Evolutionary conservation across 2,797 vertebrate genomes (phyloP).

Genomic region (Myripristis jacobus): DNA sequence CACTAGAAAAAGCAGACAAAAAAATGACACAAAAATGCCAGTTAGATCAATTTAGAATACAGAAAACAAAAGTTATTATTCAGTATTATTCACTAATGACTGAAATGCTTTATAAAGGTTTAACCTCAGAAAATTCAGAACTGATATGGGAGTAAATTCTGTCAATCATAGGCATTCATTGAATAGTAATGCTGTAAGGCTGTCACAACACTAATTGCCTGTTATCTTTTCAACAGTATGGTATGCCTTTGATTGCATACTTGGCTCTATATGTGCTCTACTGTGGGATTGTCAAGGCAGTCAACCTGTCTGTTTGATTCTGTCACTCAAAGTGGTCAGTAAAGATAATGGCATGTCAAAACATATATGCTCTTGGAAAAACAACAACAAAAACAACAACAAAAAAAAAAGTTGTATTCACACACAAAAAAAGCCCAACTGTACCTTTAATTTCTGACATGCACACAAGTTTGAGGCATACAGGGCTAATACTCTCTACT

Average conservation of each 20-base stretch:
- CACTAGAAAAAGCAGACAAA: background rate
- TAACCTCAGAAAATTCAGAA: constrained; percentile 36
- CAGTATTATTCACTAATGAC: background rate
- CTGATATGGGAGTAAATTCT: constrained; percentile 22
- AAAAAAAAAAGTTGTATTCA: constrained; percentile 14
- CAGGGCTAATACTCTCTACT: constrained; percentile 28
- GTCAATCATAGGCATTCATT: constrained; percentile 33
- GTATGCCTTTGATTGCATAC: constrained; percentile 55
- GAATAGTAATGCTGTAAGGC: constrained; percentile 11
- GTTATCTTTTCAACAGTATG: constrained; percentile 49
- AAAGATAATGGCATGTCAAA: constrained; percentile 43
- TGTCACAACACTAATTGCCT: constrained; percentile 54
- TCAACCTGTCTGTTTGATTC: constrained; percentile 55
- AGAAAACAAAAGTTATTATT: constrained; percentile 15
- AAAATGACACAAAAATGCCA: constrained; percentile 32
- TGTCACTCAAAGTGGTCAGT: constrained; percentile 53
- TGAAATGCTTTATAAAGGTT: constrained; percentile 8
- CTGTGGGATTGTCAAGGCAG: constrained; percentile 33
- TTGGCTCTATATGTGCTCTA: constrained; percentile 24
- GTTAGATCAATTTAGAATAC: background rate
- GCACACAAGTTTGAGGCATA: constrained; percentile 33
- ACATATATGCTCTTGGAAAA: constrained; percentile 24
- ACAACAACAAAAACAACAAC: constrained; percentile 1
- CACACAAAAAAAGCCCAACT: constrained; percentile 17
- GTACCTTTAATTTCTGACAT: constrained; percentile 50